Evolutionary conservation across 2,888 invertebrate species (phyloP).

Genomic region (Melieria omissa): DNA sequence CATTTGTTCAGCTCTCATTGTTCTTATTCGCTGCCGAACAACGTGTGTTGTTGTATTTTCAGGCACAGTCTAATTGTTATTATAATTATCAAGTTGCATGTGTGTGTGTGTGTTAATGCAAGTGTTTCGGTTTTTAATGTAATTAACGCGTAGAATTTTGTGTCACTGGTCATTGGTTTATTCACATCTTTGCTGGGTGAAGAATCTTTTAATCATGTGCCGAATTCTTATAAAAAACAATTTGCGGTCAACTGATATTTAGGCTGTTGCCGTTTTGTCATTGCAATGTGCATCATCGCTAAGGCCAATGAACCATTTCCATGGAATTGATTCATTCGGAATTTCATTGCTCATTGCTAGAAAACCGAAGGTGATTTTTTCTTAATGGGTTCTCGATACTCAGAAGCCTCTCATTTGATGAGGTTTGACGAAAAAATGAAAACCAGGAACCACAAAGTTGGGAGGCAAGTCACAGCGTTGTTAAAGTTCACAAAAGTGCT

Average conservation of each 20-base stretch:
- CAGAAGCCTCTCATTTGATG: no score
- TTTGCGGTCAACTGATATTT: background rate
- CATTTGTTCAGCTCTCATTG: no score
- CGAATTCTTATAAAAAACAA: background rate
- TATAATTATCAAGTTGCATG: no score
- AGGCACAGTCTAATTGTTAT: no score
- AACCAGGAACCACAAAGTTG: no score
- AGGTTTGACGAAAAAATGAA: no score
- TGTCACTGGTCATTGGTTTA: background rate
- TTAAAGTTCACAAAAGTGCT: no score
- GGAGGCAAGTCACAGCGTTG: no score
- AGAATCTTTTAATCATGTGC: conserved; percentile 1
- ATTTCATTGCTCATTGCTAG: background rate
- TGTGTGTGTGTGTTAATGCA: background rate
- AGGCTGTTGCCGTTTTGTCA: background rate
- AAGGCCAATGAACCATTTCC: background rate
- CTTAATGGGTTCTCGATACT: no score
- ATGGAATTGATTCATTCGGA: background rate
- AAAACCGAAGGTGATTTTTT: background rate
- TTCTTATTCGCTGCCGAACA: no score
- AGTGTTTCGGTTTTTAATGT: background rate
- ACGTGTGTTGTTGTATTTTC: no score
- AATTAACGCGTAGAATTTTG: background rate
- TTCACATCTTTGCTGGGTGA: conserved; percentile 6
- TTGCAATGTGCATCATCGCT: background rate